Base-by-base conservation (phyloP, 2,797 vertebrate species). In the Champsocephalus esox region DNA sequence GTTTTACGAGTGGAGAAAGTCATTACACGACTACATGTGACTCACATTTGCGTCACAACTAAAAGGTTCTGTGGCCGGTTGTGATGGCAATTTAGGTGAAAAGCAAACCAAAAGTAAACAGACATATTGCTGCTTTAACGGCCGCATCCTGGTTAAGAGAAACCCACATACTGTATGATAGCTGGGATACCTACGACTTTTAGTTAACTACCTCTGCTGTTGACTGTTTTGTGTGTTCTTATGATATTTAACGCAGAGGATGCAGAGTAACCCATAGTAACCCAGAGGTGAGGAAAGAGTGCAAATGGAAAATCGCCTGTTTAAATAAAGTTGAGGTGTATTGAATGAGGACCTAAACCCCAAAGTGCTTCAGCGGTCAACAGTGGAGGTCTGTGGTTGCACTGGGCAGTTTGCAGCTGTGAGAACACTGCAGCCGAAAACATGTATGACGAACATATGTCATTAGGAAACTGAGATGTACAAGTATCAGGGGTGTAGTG, bases 221-320 rank as follows among this genome's bases (percentile, higher is more conserved):
- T 86, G 74, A 70, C 69, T 73, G 71, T 58, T 88, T 79, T 84
- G 71, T 73, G 32, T 75, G 71, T 77, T 80, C 75, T 77, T 77
- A 68, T 83, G 73, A 86, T 86, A 79, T 85, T 85, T 73, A 73
- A 81, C 5, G 46, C 72, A 70, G 64, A 65, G 34, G n/a, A 48
- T 74, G 54, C 64, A 21, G 66, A 71, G 66, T 12, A 63, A n/a
- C 59, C 44, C 60, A 62, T 66, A 77, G 71, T 12, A 63, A 16
- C 59, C 44, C 60, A 62, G 70, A 77, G 71, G 59, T 73, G 72
- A 75, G 69, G 70, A 70, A 80, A 77, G 41, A 77, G 73, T 61
- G 58, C 46, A 78, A 76, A 74, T 62, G 48, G 73, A 83, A 82
- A 73, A 16, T 16, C 16, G 63, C 55, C 62, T 73, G 78, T 83